Percentiles rank a stretch among this genome's conserved stretches.
These are phyloP conservation scores for Petrolisthes cinctipes DNA, from an alignment of 2,888 invertebrate genomes.

Conservation along the genomic window DNA sequence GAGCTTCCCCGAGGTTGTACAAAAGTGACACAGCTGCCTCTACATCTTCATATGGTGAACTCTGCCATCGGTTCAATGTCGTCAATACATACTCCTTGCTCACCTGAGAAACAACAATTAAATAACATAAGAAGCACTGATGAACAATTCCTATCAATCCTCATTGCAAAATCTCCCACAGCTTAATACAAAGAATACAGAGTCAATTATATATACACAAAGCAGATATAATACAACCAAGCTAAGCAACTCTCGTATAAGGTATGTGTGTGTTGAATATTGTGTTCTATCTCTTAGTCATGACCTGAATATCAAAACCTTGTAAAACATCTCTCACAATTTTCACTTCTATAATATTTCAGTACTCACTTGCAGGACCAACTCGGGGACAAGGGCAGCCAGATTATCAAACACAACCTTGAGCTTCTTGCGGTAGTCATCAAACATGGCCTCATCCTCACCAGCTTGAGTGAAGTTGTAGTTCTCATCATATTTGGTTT, in stretches of 20 bases:
- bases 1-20: constrained; percentile 73
- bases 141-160: not conserved
- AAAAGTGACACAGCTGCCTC: constrained; percentile 73
- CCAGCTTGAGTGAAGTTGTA: constrained; percentile 73
- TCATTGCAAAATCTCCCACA: no score
- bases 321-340: no score
- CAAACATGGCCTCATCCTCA: constrained; percentile 74
- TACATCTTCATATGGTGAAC: constrained; percentile 71
- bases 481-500: constrained; percentile 72
- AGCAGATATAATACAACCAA: not conserved
- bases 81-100: constrained; percentile 69
- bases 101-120: constrained; percentile 67
- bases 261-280: no score
- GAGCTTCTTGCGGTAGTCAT: constrained; percentile 73
- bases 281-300: no score
- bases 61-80: constrained; percentile 71
- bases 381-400: constrained; percentile 71
- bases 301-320: no score
- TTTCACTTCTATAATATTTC: no score
- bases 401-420: constrained; percentile 74
- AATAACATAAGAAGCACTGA: not conserved
- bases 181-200: no score
- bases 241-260: not conserved
- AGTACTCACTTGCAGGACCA: constrained; percentile 68
- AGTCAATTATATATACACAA: no score